These are phyloP conservation scores for Muntiacus muntjak DNA, from an alignment of 2,113 vertebrate genomes.

Conservation along the genomic window DNA sequence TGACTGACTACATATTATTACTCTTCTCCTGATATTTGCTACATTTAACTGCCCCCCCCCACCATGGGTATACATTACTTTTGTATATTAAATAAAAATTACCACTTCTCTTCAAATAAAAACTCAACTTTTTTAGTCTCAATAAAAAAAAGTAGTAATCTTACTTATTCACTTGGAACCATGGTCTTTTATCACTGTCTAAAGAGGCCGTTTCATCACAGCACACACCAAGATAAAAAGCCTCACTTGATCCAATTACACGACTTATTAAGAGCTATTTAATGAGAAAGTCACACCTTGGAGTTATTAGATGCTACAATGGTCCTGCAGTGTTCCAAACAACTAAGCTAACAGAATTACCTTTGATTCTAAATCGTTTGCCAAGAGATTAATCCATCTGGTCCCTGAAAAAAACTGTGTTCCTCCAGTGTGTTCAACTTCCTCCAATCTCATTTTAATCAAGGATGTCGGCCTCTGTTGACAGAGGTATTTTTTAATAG, in stretches of 20 bases:
- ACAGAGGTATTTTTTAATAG: not conserved
- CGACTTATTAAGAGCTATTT: conserved; percentile 58
- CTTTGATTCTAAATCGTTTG: conserved; percentile 61
- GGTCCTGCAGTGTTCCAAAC: conserved; percentile 45
- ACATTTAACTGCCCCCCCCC: not conserved
- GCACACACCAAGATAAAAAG: conserved; percentile 23
- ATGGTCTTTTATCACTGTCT: conserved; percentile 41
- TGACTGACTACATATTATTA: not conserved
- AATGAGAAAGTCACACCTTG: conserved; percentile 61
- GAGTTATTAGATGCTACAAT: conserved; percentile 60
- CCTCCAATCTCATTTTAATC: conserved; percentile 5
- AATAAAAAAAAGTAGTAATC: conserved; percentile 19
- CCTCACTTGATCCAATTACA: conserved; percentile 61
- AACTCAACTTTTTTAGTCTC: not conserved
- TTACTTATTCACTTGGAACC: conserved; percentile 34
- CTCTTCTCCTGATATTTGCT: not conserved
- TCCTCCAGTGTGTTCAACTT: not conserved
- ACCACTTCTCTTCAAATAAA: conserved; percentile 48
- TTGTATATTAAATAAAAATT: conserved; percentile 35
- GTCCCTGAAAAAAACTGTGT: conserved; percentile 24
- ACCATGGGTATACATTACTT: not conserved
- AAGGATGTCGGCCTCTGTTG: not conserved
- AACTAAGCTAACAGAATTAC: conserved; percentile 65
- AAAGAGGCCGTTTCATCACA: not conserved
- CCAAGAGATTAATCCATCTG: conserved; percentile 53